Evolutionary conservation across 2,113 vertebrate genomes (phyloP), one percentile per base, ranked within the genome.

Genomic region (Burhinus oedicnemus): DNA sequence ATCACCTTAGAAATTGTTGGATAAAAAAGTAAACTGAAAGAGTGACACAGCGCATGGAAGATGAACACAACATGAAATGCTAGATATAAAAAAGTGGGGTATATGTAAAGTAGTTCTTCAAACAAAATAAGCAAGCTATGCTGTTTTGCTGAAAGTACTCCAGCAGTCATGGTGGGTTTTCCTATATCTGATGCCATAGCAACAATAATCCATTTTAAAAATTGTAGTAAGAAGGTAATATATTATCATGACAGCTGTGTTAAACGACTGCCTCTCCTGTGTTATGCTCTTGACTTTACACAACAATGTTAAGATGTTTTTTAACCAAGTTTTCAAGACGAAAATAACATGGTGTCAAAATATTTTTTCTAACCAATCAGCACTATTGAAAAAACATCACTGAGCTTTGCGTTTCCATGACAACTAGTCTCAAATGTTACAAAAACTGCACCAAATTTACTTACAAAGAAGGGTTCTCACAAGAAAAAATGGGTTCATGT

Each of bases 311-410:
- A 94, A 96, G 68, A 97, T 97, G 93, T 76, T 98, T 97, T 97
- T 96, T 93, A 96, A 98, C 93, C 85, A 97, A 97, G 93, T 97
- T 97, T 98, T 95, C 83, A 96, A 92, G 89, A 93, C 87, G 94
- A 93, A 98, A 98, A 98, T 97, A 97, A 96, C 86, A 96, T 55
- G 78, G 85, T 97, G 95, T 97, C 96, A 97, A 98, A 98, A 98
- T 97, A 97, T 97, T 98, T 97, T 96, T 97, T 96, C 70, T 45
- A 96, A 90, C 95, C 96, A 98, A 97, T 98, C 97, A 98, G 85
- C 65, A 79, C 90, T 90, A 97, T 94, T 97, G 97, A 97, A 96
- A 96, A 97, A 97, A 95, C 96, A 97, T 97, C 95, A 97, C 62
- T 75, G 91, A 97, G 92, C 51, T 96, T 95, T 94, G 72, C 6